Conservation (phyloP, 2,797 vertebrate species). For the Sebastolobus alascanus region DNA sequence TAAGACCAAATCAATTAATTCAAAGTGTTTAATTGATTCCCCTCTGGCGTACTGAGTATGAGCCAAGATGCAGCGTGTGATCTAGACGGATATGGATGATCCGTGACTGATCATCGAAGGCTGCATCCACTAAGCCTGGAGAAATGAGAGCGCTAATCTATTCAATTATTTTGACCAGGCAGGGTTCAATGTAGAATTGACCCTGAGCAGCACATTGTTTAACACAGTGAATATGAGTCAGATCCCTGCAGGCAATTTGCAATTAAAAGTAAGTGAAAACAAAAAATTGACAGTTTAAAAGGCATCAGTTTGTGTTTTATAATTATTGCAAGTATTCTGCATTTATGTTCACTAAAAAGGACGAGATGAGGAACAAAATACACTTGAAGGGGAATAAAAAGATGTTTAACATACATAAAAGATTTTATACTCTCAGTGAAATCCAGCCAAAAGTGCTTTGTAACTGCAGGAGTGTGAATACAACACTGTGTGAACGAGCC, state of each 20-base stretch:
- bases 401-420: background rate
- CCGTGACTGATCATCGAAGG: constrained; percentile 33
- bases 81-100: constrained; percentile 54
- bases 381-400: background rate
- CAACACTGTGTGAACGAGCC: constrained; percentile 6
- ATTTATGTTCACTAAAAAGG: background rate
- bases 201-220: background rate
- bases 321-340: background rate
- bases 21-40: constrained; percentile 71
- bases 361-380: background rate
- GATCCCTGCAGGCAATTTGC: background rate
- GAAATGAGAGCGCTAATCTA: constrained; percentile 24
- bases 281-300: background rate
- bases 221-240: background rate
- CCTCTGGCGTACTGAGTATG: constrained; percentile 36
- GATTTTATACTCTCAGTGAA: background rate
- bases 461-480: constrained; percentile 1
- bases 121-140: constrained; percentile 22
- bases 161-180: constrained; percentile 24
- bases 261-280: background rate
- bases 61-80: constrained; percentile 39
- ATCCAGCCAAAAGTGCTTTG: background rate
- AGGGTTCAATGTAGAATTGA: constrained; percentile 27
- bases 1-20: constrained; percentile 68
- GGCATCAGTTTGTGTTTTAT: background rate